Conservation (phyloP, 23 tunicate species). For the Phallusia fumigata region DNA sequence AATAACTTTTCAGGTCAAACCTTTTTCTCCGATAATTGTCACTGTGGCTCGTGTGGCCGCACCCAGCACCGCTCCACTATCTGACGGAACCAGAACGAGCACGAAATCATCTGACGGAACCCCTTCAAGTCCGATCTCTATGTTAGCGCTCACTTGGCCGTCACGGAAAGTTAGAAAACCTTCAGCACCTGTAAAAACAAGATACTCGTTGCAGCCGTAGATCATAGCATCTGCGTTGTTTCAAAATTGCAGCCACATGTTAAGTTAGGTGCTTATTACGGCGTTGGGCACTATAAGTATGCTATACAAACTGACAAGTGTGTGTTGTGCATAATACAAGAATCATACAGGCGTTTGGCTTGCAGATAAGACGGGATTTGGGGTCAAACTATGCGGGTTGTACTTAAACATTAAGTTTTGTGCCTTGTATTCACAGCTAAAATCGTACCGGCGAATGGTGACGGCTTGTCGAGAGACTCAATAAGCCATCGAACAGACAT, state of each 20-base stretch:
- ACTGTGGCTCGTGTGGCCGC: conserved; percentile 61
- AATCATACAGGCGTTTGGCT: too few species aligned
- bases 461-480: conserved; percentile 66
- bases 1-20: conserved; percentile 33
- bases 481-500: conserved; percentile 77
- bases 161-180: conserved; percentile 61
- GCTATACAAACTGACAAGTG: too few species aligned
- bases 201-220: too few species aligned
- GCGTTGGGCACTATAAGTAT: too few species aligned
- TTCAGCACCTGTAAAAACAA: conserved; percentile 62
- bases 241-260: too few species aligned
- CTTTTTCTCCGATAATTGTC: conserved; percentile 80
- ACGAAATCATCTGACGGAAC: conserved; percentile 76
- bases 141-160: conserved; percentile 77
- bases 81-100: conserved; percentile 61
- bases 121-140: conserved; percentile 71
- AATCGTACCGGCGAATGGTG: conserved; percentile 76
- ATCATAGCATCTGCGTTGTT: too few species aligned
- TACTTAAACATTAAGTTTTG: too few species aligned
- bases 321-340: too few species aligned
- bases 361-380: too few species aligned
- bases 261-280: too few species aligned
- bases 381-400: too few species aligned
- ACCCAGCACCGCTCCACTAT: conserved; percentile 49
- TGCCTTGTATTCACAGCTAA: background rate